Percentiles rank a stretch among this genome's conserved stretches.
Conservation (phyloP, 2,113 vertebrate genomes). For the Callionymus lyra region DNA sequence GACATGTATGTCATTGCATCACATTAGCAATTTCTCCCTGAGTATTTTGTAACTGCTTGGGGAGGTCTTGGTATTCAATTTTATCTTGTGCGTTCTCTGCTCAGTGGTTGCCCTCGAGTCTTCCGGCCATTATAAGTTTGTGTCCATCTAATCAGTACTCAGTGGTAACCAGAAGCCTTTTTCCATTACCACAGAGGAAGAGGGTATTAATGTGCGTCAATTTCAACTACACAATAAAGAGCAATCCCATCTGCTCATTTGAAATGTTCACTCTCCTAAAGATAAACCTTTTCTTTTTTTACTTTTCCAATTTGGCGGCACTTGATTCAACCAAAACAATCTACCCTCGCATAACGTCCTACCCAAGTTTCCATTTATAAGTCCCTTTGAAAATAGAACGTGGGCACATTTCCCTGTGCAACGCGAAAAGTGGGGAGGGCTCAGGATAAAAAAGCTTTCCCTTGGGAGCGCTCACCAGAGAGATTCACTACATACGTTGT, state of each 20-base stretch:
- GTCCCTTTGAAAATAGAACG: slow-evolving; percentile 39
- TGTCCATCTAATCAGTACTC: slow-evolving; percentile 24
- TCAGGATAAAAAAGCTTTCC: slow-evolving; percentile 61
- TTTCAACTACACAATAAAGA: slow-evolving; percentile 11
- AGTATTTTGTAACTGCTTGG: too few relatives aligned
- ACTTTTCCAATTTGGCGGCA: too few relatives aligned
- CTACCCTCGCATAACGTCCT: slow-evolving; percentile 8
- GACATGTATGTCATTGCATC: too few relatives aligned
- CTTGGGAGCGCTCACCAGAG: slow-evolving; percentile 57
- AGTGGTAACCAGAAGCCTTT: slow-evolving; percentile 13
- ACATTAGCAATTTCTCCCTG: too few relatives aligned
- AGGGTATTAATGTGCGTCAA: neutral
- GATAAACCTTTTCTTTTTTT: too few relatives aligned
- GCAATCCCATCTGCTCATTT: too few relatives aligned
- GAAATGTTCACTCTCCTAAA: too few relatives aligned
- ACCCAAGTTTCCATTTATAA: slow-evolving; percentile 37
- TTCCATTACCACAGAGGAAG: slow-evolving; percentile 9
- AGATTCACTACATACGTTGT: slow-evolving; percentile 65
- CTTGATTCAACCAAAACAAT: too few relatives aligned
- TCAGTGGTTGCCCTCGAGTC: slow-evolving; percentile 4
- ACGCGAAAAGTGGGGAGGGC: slow-evolving; percentile 38
- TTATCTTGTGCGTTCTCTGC: slow-evolving; percentile 3
- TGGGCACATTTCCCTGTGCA: slow-evolving; percentile 34
- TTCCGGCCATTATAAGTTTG: slow-evolving; percentile 11
- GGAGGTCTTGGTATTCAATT: too few relatives aligned